Percentiles rank a stretch among this genome's conserved stretches.
These are phyloP conservation scores for Catostomus latipinnis DNA, from an alignment of 2,797 vertebrate species.

Conservation along the genomic window DNA sequence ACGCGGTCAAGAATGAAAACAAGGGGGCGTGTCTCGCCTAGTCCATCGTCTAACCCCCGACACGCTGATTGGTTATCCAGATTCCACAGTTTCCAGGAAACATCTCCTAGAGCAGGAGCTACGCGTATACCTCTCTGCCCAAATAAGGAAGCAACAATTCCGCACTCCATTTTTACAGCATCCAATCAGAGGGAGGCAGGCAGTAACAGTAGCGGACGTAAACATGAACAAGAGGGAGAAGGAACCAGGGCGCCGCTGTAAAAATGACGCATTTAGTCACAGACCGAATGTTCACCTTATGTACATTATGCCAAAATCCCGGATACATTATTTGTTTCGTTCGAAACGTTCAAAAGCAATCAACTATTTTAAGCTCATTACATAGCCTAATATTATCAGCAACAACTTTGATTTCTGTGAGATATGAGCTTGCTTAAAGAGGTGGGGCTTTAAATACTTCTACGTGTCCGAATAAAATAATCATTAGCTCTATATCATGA, in stretches of 20 bases:
- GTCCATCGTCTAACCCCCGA: constrained; percentile 67
- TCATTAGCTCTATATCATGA: too few relatives aligned
- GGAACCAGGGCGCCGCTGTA: constrained; percentile 45
- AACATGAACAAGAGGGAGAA: constrained; percentile 78
- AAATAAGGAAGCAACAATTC: constrained; percentile 76
- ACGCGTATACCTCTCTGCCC: constrained; percentile 73
- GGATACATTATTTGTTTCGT: neutral
- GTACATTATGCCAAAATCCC: neutral
- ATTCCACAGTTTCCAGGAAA: constrained; percentile 70
- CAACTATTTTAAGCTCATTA: neutral
- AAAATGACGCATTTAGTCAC: constrained; percentile 34
- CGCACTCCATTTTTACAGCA: constrained; percentile 67
- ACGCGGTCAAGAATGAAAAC: constrained; percentile 53
- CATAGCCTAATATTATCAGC: too few relatives aligned
- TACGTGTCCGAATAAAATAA: neutral
- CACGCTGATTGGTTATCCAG: constrained; percentile 73
- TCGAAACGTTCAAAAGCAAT: neutral
- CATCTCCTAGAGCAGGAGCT: constrained; percentile 65
- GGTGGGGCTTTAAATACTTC: constrained; percentile 19
- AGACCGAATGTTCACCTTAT: too few relatives aligned
- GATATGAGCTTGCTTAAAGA: neutral
- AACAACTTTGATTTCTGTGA: neutral
- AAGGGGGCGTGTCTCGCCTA: constrained; percentile 72
- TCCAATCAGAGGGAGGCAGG: constrained; percentile 73
- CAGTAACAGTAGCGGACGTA: constrained; percentile 73